Evolutionary conservation across 2,797 vertebrate species (phyloP), one percentile per base, ranked within the genome.

Genomic region (Tinamus major): DNA sequence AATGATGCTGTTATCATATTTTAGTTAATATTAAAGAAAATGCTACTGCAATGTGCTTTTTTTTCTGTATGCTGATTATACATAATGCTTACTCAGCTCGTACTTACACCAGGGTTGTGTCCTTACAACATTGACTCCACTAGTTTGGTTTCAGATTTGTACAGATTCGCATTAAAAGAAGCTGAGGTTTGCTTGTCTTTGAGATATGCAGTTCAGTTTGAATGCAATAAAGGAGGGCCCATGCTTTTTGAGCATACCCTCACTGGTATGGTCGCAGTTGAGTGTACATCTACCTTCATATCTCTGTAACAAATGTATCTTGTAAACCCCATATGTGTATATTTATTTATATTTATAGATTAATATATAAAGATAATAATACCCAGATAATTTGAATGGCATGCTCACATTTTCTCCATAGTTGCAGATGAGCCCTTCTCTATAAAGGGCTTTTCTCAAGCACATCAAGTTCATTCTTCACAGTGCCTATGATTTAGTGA

Each of bases 401-500:
- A 4, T 56, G 15, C 8, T 86, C 21, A 29, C 63, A 55, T 63
- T 89, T 80, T 84, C 27, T 83, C 23, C 42, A 35, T 55, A 89
- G 18, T 16, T 79, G n/a, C 5, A 87, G 82, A 72, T 3, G 18
- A 6, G 87, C 8, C 9, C 42, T 62, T 44, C 8, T 74, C 21
- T 35, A 15, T 16, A 10, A 20, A 59, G 4, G 41, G 5, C 33
- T 85, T 68, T 68, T 31, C 55, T 41, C 29, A 69, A 51, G 23
- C 8, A 69, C 3, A 17, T 3, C 4, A 55, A 41, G 33, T 17
- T 24, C 2, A 35, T 42, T 68, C 72, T 67, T 49, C 5, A 33
- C 10, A 80, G 55, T 79, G 20, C n/a, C 35, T 93, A 15, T 69
- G 21, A 17, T 79, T 95, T 72, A 72, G n/a, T 78, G 90, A 90